These are phyloP conservation scores for Philereme vetulata DNA, from an alignment of 2,888 invertebrate species.

Conservation along the genomic window DNA sequence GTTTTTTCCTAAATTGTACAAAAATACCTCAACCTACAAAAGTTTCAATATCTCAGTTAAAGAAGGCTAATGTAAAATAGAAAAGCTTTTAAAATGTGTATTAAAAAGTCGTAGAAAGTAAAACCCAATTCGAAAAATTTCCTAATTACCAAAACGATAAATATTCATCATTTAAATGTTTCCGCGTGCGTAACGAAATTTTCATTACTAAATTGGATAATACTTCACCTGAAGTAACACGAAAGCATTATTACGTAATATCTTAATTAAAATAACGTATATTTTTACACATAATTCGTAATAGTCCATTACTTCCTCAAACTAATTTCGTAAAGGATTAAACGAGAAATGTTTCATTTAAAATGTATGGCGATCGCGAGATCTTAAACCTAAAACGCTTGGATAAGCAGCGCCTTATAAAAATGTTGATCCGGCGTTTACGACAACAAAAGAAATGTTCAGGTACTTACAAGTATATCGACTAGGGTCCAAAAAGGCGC, in stretches of 20 bases:
- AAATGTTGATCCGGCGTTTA: conserved; percentile 28
- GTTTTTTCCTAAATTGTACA: too few species aligned
- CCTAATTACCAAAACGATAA: conserved; percentile 23
- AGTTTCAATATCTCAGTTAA: too few species aligned
- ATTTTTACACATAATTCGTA: background rate
- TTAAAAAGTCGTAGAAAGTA: too few species aligned
- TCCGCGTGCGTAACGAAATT: conserved; percentile 27
- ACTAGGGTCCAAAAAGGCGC: conserved; percentile 54
- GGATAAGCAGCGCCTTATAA: conserved; percentile 1
- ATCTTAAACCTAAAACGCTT: background rate
- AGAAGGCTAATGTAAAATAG: too few species aligned
- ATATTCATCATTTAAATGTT: conserved; percentile 21
- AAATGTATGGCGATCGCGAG: background rate
- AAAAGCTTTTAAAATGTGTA: too few species aligned
- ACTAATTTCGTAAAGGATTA: background rate
- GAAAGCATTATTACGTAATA: conserved; percentile 14
- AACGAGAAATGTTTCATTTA: background rate
- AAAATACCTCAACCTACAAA: too few species aligned
- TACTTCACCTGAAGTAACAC: conserved; percentile 16
- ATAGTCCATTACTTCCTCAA: background rate
- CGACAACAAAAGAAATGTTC: conserved; percentile 56
- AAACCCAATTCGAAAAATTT: conserved; percentile 1
- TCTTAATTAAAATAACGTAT: background rate
- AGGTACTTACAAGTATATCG: conserved; percentile 64
- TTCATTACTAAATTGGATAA: conserved; percentile 25